Evolutionary conservation across 2,797 vertebrate genomes (phyloP), one percentile per base, ranked within the genome.

Genomic region (Knipowitschia caucasica): DNA sequence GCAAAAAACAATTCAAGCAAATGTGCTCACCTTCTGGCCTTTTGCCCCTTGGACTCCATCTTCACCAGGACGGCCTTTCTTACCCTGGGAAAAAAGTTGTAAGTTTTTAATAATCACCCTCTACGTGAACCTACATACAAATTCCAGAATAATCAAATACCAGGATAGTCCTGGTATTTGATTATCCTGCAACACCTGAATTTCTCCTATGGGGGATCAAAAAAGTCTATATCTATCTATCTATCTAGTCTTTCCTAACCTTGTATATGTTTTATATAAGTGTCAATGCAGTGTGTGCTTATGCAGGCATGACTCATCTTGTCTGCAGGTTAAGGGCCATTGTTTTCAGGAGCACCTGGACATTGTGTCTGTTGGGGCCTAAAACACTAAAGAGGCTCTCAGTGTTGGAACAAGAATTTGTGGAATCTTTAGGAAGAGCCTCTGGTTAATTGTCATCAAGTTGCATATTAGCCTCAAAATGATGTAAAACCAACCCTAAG

Each of bases 11-110:
- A 6, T 24, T 27, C 39, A 56, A 63, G 53, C 57, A 64, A 69
- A 58, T 53, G 21, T 44, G 67, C 56, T 20, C 56, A 97, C 94
- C 94, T 97, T 97, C 51, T 60, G 79, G 64, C 94, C 94, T 90
- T 89, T 94, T 27, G 61, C 64, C 30, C 94, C 94, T 0, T 83
- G 75, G 61, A 77, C 45, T 49, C 94, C 94, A 23, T 94, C 87
- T 0, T 95, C 93, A 67, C 94, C 94, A 0, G 90, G 72, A 1
- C 91, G 91, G 67, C 94, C 94, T 72, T 93, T 95, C 81, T 95
- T 96, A 43, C 94, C 94, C 94, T 97, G 68, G 9, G 78, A 85
- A 80, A 58, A 33, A 50, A 14, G 21, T 50, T 15, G 38, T 7
- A n/a, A 35, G 46, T 58, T 63, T 9, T 6, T 14, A 23, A 23